phyloP scores from a whole-genome alignment of 2,888 invertebrate species.

The Megamerina dolium region DNA sequence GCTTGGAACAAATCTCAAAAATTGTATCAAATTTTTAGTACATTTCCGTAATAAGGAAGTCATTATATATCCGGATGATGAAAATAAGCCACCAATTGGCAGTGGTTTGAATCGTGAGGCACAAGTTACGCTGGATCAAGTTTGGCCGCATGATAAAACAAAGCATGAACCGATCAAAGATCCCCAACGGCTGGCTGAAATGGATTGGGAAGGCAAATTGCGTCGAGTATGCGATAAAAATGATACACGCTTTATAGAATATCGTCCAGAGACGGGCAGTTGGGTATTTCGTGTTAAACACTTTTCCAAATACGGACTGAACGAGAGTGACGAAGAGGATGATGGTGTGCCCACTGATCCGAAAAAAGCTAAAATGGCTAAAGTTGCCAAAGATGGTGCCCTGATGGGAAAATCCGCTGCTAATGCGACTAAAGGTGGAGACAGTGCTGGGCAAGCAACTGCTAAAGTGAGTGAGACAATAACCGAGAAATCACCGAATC shows the following conservation, averaged over 20 bases:
- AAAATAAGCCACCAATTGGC: conserved; percentile 81
- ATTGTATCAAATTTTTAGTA: conserved; percentile 52
- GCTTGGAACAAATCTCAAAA: not conserved
- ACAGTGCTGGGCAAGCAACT: conserved; percentile 6
- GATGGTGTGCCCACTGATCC: conserved; percentile 52
- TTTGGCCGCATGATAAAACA: conserved; percentile 85
- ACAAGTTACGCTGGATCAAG: conserved; percentile 85
- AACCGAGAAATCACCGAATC: too few species aligned
- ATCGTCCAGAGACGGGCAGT: conserved; percentile 89
- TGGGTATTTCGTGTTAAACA: conserved; percentile 96
- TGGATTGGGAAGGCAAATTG: conserved; percentile 82
- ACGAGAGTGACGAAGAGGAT: conserved; percentile 87
- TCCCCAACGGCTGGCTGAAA: conserved; percentile 64
- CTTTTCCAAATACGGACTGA: conserved; percentile 88
- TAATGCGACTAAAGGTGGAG: conserved; percentile 2
- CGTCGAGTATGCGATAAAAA: conserved; percentile 79
- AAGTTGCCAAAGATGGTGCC: not conserved
- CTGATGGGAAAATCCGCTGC: conserved; percentile 13
- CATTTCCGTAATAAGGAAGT: conserved; percentile 93
- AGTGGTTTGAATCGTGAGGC: conserved; percentile 84
- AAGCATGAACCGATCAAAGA: conserved; percentile 74
- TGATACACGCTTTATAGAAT: conserved; percentile 88
- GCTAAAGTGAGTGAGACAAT: too few species aligned
- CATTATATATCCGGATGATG: conserved; percentile 87
- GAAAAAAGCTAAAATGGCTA: conserved; percentile 42